phyloP scores from a whole-genome alignment of 1,140 invertebrate species.

The Diachasmimorpha longicaudata region DNA sequence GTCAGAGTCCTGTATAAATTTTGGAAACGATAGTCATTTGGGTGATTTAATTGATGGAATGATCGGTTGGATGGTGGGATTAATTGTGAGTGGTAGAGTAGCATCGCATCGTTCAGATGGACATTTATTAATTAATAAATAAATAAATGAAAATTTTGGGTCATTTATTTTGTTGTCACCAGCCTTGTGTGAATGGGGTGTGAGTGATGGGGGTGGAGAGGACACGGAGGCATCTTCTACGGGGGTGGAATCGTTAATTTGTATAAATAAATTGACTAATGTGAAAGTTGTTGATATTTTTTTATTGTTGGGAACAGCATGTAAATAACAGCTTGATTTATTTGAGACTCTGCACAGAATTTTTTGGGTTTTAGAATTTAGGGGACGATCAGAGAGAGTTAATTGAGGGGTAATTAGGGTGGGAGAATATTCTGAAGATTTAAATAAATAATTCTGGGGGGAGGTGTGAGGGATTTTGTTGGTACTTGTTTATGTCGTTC shows the following conservation, averaged over 20 bases:
- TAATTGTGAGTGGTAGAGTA: background rate
- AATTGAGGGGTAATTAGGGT: too few relatives aligned
- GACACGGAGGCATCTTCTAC: slow-evolving; percentile 47
- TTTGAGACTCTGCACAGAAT: slow-evolving; percentile 40
- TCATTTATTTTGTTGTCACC: background rate
- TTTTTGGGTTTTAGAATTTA: too few relatives aligned
- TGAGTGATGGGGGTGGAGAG: background rate
- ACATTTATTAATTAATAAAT: background rate
- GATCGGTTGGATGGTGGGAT: background rate
- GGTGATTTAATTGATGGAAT: too few relatives aligned
- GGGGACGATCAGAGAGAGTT: too few relatives aligned
- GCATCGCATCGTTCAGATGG: background rate
- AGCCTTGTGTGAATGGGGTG: background rate
- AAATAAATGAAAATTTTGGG: background rate
- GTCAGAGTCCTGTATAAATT: slow-evolving; percentile 49
- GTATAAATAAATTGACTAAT: slow-evolving; percentile 40
- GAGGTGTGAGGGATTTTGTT: too few relatives aligned
- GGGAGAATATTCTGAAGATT: too few relatives aligned
- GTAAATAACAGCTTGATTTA: slow-evolving; percentile 55
- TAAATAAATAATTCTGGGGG: too few relatives aligned
- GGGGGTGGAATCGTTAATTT: slow-evolving; percentile 46
- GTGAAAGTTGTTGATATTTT: slow-evolving; percentile 17
- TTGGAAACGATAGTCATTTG: slow-evolving; percentile 45
- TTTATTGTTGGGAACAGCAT: slow-evolving; percentile 55
- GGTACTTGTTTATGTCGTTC: too few relatives aligned